phyloP scores from a whole-genome alignment of 2,797 vertebrate genomes.

The Pelodytes ibericus region DNA sequence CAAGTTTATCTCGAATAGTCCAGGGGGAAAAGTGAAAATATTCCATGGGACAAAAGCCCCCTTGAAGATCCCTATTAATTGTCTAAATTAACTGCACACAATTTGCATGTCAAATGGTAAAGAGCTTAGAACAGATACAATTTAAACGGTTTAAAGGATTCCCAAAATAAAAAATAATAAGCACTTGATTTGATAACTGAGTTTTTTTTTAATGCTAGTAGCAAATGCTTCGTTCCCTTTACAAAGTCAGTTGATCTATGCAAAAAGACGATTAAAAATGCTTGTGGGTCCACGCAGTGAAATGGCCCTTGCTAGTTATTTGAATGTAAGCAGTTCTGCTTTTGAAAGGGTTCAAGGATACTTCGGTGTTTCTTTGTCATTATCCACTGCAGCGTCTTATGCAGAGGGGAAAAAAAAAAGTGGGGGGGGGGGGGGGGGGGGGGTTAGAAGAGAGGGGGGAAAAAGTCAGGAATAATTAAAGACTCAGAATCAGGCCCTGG shows the following conservation, averaged over 20 bases:
- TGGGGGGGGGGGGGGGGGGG: too few species aligned
- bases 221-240: conserved; percentile 87
- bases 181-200: conserved; percentile 91
- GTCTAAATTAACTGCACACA: conserved; percentile 97
- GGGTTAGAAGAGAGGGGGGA: conserved; percentile 51
- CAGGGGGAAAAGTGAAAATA: conserved; percentile 84
- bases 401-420: conserved; percentile 86
- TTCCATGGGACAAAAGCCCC: conserved; percentile 91
- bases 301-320: conserved; percentile 95
- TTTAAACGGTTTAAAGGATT: conserved; percentile 84
- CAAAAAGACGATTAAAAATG: conserved; percentile 94
- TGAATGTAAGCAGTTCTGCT: conserved; percentile 97
- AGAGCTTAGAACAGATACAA: conserved; percentile 85
- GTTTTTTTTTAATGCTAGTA: conserved; percentile 84
- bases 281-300: conserved; percentile 87
- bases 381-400: conserved; percentile 98
- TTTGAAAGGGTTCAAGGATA: conserved; percentile 99
- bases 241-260: conserved; percentile 89
- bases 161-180: conserved; percentile 72
- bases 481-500: conserved; percentile 86
- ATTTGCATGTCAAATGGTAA: conserved; percentile 99
- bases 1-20: conserved; percentile 95
- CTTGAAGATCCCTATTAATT: conserved; percentile 99
- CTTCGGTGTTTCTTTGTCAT: conserved; percentile 99
- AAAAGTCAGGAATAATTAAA: conserved; percentile 95